Conservation (phyloP, 1,140 invertebrate genomes). For the Hyposmocoma kahamanoa region DNA sequence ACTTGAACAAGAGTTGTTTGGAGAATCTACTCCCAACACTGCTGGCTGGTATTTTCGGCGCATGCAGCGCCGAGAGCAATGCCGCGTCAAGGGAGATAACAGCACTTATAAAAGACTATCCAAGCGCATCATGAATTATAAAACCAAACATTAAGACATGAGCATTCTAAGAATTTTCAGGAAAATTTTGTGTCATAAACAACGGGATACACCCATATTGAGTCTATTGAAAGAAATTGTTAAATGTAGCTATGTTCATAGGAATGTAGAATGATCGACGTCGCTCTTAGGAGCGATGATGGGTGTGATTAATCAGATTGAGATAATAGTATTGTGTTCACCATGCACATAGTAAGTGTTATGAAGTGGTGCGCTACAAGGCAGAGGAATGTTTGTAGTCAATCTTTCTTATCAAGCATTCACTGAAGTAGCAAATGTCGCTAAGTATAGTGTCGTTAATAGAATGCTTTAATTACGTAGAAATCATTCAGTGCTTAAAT, state of each 20-base stretch:
- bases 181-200: background rate
- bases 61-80: slow-evolving; percentile 58
- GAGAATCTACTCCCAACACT: slow-evolving; percentile 34
- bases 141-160: slow-evolving; percentile 39
- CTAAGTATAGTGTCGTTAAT: too few species aligned
- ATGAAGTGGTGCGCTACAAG: too few species aligned
- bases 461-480: too few species aligned
- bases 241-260: background rate
- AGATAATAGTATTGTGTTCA: background rate
- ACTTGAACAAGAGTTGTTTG: slow-evolving; percentile 45
- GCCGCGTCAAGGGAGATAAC: slow-evolving; percentile 39
- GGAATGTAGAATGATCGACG: background rate
- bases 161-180: too few species aligned
- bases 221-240: background rate
- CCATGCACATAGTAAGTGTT: background rate
- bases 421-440: too few species aligned
- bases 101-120: slow-evolving; percentile 27
- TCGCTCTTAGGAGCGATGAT: background rate
- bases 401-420: too few species aligned
- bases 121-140: slow-evolving; percentile 38
- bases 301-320: too few species aligned
- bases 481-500: too few species aligned
- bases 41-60: slow-evolving; percentile 62
- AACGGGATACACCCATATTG: background rate
- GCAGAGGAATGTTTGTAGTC: too few species aligned